Evolutionary conservation across 2,888 invertebrate genomes (phyloP).

Genomic region (Andrena bicolor): DNA sequence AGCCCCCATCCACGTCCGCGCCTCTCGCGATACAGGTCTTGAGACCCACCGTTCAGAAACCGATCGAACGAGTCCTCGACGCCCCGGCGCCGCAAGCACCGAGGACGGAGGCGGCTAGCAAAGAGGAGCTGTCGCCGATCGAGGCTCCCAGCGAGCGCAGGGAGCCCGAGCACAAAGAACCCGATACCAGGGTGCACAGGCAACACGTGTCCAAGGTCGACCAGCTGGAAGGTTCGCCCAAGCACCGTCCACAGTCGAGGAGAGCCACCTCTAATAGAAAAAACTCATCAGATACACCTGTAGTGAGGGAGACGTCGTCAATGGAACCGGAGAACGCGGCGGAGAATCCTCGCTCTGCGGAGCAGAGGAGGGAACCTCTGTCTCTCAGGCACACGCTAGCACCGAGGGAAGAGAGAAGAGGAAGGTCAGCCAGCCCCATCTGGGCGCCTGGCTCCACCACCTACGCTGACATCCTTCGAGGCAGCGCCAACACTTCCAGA

Average conservation of each 20-base stretch:
- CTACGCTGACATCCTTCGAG: slow-evolving; percentile 92
- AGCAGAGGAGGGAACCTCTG: slow-evolving; percentile 31
- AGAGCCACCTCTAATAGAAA: slow-evolving; percentile 73
- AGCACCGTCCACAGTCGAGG: slow-evolving; percentile 50
- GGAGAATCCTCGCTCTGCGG: background rate
- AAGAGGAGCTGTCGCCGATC: background rate
- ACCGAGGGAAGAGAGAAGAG: slow-evolving; percentile 80
- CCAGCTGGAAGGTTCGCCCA: background rate
- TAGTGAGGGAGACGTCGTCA: background rate
- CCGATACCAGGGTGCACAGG: slow-evolving; percentile 26
- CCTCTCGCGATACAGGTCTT: slow-evolving; percentile 65
- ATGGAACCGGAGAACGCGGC: background rate
- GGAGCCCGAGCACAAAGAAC: slow-evolving; percentile 31
- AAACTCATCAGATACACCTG: background rate
- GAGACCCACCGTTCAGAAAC: slow-evolving; percentile 82
- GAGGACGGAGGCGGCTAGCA: background rate
- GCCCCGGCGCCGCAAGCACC: background rate
- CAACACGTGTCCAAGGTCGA: slow-evolving; percentile 40
- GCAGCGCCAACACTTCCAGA: slow-evolving; percentile 80
- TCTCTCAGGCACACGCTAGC: slow-evolving; percentile 62
- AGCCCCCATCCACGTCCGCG: slow-evolving; percentile 67
- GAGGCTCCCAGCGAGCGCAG: slow-evolving; percentile 6
- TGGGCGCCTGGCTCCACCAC: slow-evolving; percentile 91
- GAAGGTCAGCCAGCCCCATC: slow-evolving; percentile 90
- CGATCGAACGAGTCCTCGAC: slow-evolving; percentile 35